Evolutionary conservation across 2,113 vertebrate species (phyloP), one percentile per base, ranked within the genome.

Genomic region (Caretta caretta): DNA sequence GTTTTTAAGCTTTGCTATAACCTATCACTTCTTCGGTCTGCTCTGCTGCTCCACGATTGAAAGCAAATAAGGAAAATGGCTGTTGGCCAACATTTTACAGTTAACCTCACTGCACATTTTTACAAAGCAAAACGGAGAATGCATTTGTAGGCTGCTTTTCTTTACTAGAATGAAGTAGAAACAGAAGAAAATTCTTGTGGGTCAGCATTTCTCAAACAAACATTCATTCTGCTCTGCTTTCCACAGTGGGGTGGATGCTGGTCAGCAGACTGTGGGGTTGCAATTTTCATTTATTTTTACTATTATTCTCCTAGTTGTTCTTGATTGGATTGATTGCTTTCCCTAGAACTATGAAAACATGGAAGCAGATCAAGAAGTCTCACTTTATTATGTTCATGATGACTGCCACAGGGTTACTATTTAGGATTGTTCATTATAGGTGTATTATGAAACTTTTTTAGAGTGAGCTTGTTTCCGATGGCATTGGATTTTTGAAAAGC

Each of bases 201-300:
- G 57, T 56, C 10, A 80, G 1, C 4, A 27, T 78, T 95, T 90
- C 29, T 78, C 4, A 78, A 69, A 62, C 12, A 82, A 69, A 3
- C 91, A 94, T 79, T 80, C 13, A 91, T 89, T 91, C 25, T 76
- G 59, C 8, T 17, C 87, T 83, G 42, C 16, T 78, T 6, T 4
- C 8, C 38, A 50, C 69, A 29, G 12, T 91, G 65, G 76, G 80
- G 31, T 16, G 62, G 27, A 87, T n/a, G 84, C 48, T 3, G 27
- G 25, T 83, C 90, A 90, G 38, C 25, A 87, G 38, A 87, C 51
- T 83, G 51, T 8, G 51, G 20, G 7, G 69, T 90, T 19, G 10
- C 82, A 92, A 56, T 78, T n/a, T 92, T 83, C 10, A 42, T 85
- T 87, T 2, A 50, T 85, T 95, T 96, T 87, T 80, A 13, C 31